Evolutionary conservation across 2,888 invertebrate genomes (phyloP).

Genomic region (Sinelater perroti): DNA sequence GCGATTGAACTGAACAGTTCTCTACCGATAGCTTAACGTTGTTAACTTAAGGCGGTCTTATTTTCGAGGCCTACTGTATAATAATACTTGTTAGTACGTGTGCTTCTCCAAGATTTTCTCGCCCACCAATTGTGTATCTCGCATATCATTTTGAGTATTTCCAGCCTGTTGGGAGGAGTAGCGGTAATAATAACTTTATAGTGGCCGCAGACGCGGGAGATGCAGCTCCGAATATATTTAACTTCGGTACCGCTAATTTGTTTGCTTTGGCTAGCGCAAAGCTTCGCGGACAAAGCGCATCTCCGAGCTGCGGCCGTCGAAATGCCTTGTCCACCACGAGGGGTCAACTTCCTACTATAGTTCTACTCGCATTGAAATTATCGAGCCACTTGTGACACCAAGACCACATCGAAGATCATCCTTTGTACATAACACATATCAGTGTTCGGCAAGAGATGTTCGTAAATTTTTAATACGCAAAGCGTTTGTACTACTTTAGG

Average conservation of each 20-base stretch:
- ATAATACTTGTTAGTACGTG: background rate
- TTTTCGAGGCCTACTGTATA: constrained; percentile 20
- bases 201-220: too few species aligned
- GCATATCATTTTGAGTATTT: constrained; percentile 18
- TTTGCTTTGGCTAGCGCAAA: background rate
- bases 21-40: background rate
- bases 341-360: constrained; percentile 6
- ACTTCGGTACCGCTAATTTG: background rate
- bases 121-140: constrained; percentile 12
- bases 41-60: constrained; percentile 11
- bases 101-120: constrained; percentile 13
- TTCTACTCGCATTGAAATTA: constrained; percentile 2
- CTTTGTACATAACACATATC: constrained; percentile 22
- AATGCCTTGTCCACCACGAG: constrained; percentile 11
- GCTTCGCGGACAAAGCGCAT: background rate
- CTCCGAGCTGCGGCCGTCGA: background rate
- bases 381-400: constrained; percentile 10
- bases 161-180: too few species aligned
- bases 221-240: background rate
- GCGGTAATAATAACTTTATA: too few species aligned
- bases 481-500: too few species aligned
- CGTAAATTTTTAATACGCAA: too few species aligned
- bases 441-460: too few species aligned
- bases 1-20: constrained; percentile 10
- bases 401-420: constrained; percentile 8